Evolutionary conservation across 2,888 invertebrate species (phyloP), one percentile per base, ranked within the genome.

Genomic region (Caenorhabditis parvicauda): DNA sequence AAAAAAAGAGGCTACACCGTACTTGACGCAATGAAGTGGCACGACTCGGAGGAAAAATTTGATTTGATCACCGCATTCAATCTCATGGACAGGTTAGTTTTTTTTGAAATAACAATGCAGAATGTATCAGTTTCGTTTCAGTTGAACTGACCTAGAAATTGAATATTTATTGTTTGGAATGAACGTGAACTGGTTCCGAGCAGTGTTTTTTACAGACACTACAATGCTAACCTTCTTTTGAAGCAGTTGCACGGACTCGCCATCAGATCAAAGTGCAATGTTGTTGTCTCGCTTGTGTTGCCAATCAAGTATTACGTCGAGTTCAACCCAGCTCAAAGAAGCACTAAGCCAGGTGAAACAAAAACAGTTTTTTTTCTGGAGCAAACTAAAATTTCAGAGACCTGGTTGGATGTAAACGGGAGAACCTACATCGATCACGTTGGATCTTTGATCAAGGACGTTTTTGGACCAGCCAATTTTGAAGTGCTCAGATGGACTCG

Each of bases 301-400:
- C 96, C 96, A 0, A 91, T 92, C 84, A 89, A 88, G 73, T 91
- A 93, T 52, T 96, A 92, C 81, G 94, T 95, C 0, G 96, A 96
- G 86, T 86, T 78, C 58, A 67, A 74, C 41, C 73, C 71, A 7
- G 60, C 52, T 25, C 58, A 55, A 38, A 58, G 42, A 4, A 59
- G 64, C n/a, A 59, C 54, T 5, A 48, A 54, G 27, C 74, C 72
- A n/a, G 62, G 71, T 75, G 21, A 27, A 24, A 24, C 5, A 12
- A n/a, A 19, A 19, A 28, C 14, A 7, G n/a, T 25, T 12, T 12
- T 9, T 0, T 3, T 35, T 35, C 29, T 37, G 2, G n/a, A 49
- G 27, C 5, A 19, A 9, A 12, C 24, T 12, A 29, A 6, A 12
- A 28, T 42, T 39, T 12, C 54, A 72, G 76, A 77, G 42, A 82